These are phyloP conservation scores for Ataeniobius toweri DNA, from an alignment of 2,797 vertebrate genomes.

Conservation along the genomic window DNA sequence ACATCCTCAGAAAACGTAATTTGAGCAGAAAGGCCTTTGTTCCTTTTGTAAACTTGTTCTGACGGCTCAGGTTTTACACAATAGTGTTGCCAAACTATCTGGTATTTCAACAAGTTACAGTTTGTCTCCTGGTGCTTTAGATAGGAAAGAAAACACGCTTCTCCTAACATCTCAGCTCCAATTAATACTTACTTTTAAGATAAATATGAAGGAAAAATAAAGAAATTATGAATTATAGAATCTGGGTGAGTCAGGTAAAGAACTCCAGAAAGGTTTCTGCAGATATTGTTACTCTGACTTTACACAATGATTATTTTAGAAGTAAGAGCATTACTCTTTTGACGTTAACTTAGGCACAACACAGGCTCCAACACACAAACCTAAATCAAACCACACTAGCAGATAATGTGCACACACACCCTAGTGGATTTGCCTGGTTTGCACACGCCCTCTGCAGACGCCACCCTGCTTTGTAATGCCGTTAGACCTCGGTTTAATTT, in stretches of 20 bases:
- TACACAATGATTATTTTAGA: not conserved
- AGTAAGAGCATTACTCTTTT: too few relatives aligned
- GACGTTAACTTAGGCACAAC: not conserved
- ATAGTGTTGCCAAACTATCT: constrained; percentile 6
- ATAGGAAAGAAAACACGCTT: too few relatives aligned
- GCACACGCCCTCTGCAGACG: constrained; percentile 15
- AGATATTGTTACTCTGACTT: not conserved
- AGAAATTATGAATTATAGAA: not conserved
- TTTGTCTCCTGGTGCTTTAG: not conserved
- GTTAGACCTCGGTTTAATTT: constrained; percentile 15
- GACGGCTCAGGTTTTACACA: constrained; percentile 19
- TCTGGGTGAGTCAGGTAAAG: not conserved
- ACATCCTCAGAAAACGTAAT: not conserved
- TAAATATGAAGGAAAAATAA: not conserved
- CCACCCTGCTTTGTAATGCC: not conserved
- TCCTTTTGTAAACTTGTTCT: constrained; percentile 10
- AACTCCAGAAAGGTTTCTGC: not conserved
- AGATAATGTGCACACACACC: constrained; percentile 17
- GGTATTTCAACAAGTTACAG: constrained; percentile 22
- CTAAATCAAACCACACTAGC: constrained; percentile 32
- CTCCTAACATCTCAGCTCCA: not conserved
- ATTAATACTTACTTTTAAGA: not conserved
- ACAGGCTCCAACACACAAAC: not conserved
- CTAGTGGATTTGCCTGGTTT: constrained; percentile 16
- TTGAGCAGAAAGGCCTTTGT: not conserved